Percentiles rank a stretch among this genome's conserved stretches.
Conservation (phyloP, 2,113 vertebrate species). For the Oreotrochilus melanogaster region DNA sequence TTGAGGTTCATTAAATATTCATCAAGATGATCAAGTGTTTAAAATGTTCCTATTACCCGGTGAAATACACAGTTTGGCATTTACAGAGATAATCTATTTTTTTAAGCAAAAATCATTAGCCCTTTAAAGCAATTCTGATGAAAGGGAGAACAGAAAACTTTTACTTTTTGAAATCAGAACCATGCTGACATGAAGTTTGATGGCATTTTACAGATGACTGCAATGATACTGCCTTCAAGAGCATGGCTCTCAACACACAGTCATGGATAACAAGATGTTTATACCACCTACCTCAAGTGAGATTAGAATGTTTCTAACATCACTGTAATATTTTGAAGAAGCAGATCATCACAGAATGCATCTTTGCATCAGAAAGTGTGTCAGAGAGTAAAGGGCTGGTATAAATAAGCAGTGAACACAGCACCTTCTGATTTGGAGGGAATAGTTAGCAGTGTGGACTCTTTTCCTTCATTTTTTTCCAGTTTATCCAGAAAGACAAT, state of each 20-base stretch:
- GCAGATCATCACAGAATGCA: not conserved
- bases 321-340: not conserved
- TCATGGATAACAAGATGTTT: not conserved
- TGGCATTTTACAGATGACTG: not conserved
- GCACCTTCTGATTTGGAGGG: not conserved
- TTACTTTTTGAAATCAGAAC: not conserved
- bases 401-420: not conserved
- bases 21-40: not conserved
- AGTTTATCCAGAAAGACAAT: not conserved
- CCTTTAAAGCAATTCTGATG: not conserved
- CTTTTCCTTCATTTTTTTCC: not conserved
- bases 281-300: not conserved
- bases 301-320: not conserved
- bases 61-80: not conserved
- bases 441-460: rapidly evolving
- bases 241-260: not conserved
- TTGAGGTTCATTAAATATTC: not conserved
- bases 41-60: not conserved
- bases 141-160: not conserved
- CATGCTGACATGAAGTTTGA: not conserved
- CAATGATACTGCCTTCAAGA: not conserved
- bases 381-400: not conserved
- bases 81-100: not conserved
- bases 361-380: not conserved
- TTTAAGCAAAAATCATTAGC: conserved; percentile 20